Evolutionary conservation across 2,113 vertebrate species (phyloP), one percentile per base, ranked within the genome.

Genomic region (Semicossyphus pulcher): DNA sequence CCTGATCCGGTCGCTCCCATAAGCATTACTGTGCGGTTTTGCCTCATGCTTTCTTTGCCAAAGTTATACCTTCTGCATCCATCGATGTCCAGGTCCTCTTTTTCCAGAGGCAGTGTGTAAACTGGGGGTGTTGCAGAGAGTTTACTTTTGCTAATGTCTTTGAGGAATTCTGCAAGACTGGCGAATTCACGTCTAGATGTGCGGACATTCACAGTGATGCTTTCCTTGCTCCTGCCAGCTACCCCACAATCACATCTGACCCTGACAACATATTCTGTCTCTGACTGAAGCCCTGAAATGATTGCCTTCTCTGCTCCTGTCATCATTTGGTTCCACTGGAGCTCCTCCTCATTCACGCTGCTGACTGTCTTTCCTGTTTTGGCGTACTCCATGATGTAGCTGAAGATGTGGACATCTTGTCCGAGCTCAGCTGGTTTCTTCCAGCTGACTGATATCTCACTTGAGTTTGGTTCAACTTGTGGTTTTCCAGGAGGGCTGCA

Each of bases 181-280:
- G n/a, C n/a, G n/a, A n/a, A n/a, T n/a, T 68, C 31, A 0, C 7
- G 2, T 23, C 45, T 71, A 7, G 56, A 61, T 54, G 72, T 80
- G 29, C 26, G 20, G 32, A 76, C 62, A 7, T 36, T 8, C 25
- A 69, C 31, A 16, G 11, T 3, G 51, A 65, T n/a, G 66, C 72
- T 88, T 54, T 65, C 53, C 1, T 78, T 85, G 72, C 86, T 88
- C 23, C 29, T 74, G 1, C 76, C 85, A 25, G 28, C 63, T 7
- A 0, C 65, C 18, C 82, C 82, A 72, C 86, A 88, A 23, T 85
- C 82, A 80, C 82, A 77, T 14, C 0, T 58, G 78, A 87, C n/a
- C 51, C 72, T 85, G 51, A 85, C 64, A 5, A 36, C 47, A 61
- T 84, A 87, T 53, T 52, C 10, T 14, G 78, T 72, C 58, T 29